Evolutionary conservation across 1,140 invertebrate genomes (phyloP), one percentile per base, ranked within the genome.

Genomic region (Drosophila ambigua): DNA sequence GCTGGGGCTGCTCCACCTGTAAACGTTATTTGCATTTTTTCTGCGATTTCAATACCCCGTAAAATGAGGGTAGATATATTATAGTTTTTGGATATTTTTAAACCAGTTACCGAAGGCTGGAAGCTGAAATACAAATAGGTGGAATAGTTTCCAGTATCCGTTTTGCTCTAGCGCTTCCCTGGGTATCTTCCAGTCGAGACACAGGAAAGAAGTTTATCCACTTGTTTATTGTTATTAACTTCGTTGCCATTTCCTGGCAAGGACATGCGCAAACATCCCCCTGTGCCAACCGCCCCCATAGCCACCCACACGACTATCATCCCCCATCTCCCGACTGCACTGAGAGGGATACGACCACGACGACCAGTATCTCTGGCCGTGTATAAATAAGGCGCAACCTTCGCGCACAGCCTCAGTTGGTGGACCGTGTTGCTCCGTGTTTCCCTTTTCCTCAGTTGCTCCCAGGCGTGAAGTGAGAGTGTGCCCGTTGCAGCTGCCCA

Each of bases 191-290:
- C 15, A 35, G 65, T 43, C 65, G 51, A 23, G 26, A 35, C 63
- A 16, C 6, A 23, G 9, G 5, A 4, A 5, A 46, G 7, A 31
- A 35, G 45, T 41, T 50, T 57, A 69, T 58, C 58, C 15, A 58
- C 67, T 58, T 71, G 67, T 55, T 77, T 77, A 77, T 71, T 72
- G 41, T 77, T 77, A 77, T 63, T 71, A 77, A 59, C 55, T 54
- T 58, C 13, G 51, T 59, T 39, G 43, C 51, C 51, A 52, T 50
- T 76, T 71, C 46, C 48, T 48, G 50, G 50, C 79, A 77, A 83
- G 79, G 83, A 88, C 83, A 88, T 88, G 83, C 83, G 83, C 83
- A 88, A 79, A 88, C 61, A 85, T 74, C 0, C 82, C 51, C 53
- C 45, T 24, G 15, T 16, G 23, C 41, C 16, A 20, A 39, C 20